A percentile compares a stretch with the other conserved stretches of the same genome.
These are phyloP conservation scores for Amiota minor DNA, from an alignment of 2,888 invertebrate species.

Conservation along the genomic window DNA sequence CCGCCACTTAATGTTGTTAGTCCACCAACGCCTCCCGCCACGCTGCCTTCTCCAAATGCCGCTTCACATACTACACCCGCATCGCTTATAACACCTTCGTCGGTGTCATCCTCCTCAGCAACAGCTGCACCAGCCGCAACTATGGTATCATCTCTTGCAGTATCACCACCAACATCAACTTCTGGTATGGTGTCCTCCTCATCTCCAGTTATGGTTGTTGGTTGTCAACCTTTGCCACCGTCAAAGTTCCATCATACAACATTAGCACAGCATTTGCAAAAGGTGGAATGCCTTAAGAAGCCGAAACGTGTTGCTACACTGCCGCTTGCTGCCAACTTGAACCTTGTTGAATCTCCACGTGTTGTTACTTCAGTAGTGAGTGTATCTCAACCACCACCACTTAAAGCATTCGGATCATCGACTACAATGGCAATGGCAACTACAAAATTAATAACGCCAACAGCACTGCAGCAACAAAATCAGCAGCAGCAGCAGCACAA, in stretches of 20 bases:
- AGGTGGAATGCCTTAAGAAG: constrained; percentile 68
- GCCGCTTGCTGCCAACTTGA: constrained; percentile 29
- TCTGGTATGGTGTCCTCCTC: constrained; percentile 26
- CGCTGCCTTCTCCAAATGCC: constrained; percentile 56
- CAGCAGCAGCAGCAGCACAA: constrained; percentile 42
- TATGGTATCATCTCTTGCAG: constrained; percentile 50
- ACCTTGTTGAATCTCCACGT: background rate
- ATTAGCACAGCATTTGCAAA: constrained; percentile 70
- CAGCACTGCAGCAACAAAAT: background rate
- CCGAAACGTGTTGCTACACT: constrained; percentile 48
- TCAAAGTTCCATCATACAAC: constrained; percentile 72
- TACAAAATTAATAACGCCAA: constrained; percentile 21
- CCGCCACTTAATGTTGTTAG: constrained; percentile 45
- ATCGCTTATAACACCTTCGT: constrained; percentile 46
- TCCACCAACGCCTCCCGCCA: constrained; percentile 62
- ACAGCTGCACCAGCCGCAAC: constrained; percentile 55
- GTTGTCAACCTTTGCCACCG: constrained; percentile 62
- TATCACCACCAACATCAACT: constrained; percentile 32
- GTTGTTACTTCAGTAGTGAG: background rate
- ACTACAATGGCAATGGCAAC: constrained; percentile 51
- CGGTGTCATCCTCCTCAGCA: constrained; percentile 56
- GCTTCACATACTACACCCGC: constrained; percentile 48
- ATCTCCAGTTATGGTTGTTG: constrained; percentile 24
- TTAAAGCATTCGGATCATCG: constrained; percentile 47
- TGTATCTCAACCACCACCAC: constrained; percentile 20